A percentile compares a stretch with the other conserved stretches of the same genome.
Evolutionary conservation across 2,113 vertebrate genomes (phyloP).

Genomic region (Zosterops lateralis): DNA sequence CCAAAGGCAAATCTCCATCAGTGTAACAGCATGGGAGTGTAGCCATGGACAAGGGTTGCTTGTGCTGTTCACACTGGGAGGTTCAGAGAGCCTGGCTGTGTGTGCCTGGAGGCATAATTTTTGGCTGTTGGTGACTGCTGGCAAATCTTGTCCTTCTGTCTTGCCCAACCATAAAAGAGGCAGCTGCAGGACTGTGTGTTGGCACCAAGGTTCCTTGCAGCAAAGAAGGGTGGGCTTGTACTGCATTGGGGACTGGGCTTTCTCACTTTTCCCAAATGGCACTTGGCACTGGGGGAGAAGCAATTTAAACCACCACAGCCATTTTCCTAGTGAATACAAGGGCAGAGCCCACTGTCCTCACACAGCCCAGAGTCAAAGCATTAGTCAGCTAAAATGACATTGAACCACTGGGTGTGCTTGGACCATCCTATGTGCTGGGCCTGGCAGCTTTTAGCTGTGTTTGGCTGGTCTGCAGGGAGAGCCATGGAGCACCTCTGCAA

Average conservation of each 20-base stretch:
- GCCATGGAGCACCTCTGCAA: background rate
- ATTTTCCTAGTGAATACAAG: background rate
- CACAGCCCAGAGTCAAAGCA: background rate
- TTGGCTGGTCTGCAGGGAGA: background rate
- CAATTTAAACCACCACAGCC: background rate
- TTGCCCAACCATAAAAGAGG: background rate
- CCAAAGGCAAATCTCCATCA: background rate
- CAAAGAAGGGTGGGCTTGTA: background rate
- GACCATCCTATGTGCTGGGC: accelerated
- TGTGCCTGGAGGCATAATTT: background rate
- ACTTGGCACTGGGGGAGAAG: background rate
- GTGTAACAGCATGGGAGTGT: background rate
- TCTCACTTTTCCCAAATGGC: background rate
- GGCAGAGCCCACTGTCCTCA: background rate
- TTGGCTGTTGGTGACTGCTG: background rate
- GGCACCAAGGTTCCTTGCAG: background rate
- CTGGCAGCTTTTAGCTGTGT: background rate
- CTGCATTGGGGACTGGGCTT: background rate
- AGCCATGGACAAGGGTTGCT: background rate
- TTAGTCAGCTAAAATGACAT: background rate
- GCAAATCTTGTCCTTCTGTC: background rate
- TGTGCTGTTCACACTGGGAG: background rate
- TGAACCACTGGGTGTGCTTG: background rate
- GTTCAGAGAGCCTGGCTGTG: background rate
- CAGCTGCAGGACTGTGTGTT: background rate